Conservation (phyloP, 1,140 invertebrate genomes). For the Harlomillsia oculata region DNA sequence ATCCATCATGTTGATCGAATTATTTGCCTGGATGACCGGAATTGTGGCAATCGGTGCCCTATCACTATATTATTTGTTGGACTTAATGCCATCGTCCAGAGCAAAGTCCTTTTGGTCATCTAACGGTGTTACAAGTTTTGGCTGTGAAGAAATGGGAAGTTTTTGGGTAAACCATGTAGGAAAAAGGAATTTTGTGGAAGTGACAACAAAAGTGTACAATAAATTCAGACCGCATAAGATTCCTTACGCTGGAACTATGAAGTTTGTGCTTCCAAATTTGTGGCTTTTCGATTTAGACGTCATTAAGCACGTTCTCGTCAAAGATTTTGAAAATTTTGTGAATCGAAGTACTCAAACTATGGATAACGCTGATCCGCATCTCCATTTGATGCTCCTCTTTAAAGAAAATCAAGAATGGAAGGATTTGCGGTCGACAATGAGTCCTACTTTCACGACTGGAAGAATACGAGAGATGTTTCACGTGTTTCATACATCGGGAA, state of each 20-base stretch:
- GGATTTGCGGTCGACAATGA: not conserved
- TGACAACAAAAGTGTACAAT: too few species aligned
- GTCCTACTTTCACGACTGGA: slow-evolving; percentile 7
- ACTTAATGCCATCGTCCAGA: too few species aligned
- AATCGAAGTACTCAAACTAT: slow-evolving; percentile 38
- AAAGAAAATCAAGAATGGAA: slow-evolving; percentile 16
- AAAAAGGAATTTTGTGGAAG: too few species aligned
- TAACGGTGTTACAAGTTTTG: too few species aligned
- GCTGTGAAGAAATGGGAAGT: too few species aligned
- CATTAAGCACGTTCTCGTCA: slow-evolving; percentile 43
- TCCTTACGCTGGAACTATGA: not conserved
- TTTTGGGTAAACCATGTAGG: too few species aligned
- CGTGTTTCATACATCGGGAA: not conserved
- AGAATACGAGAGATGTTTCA: not conserved
- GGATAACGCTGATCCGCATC: not conserved
- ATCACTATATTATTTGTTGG: too few species aligned
- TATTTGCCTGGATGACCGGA: too few species aligned
- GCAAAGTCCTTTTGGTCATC: too few species aligned
- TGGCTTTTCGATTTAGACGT: slow-evolving; percentile 42
- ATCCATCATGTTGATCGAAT: too few species aligned
- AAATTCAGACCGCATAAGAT: too few species aligned
- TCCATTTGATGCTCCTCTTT: slow-evolving; percentile 36
- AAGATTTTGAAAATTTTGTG: slow-evolving; percentile 45
- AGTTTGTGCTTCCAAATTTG: not conserved
- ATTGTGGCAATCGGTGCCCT: too few species aligned